Evolutionary conservation across 2,113 vertebrate genomes (phyloP).

Genomic region (Ctenomys sociabilis): DNA sequence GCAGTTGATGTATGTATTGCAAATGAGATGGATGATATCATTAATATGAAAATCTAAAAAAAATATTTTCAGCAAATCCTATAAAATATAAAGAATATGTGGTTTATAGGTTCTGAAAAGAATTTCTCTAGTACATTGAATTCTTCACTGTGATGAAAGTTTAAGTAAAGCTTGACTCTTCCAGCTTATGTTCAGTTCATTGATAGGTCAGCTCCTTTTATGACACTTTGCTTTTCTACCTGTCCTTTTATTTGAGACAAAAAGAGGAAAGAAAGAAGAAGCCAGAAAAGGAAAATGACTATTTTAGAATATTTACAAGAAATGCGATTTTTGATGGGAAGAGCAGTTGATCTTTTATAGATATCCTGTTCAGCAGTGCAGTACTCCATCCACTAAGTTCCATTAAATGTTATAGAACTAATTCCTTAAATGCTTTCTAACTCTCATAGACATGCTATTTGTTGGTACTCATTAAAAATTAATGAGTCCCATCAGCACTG

Average conservation of each 20-base stretch:
- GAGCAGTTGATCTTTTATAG: not conserved
- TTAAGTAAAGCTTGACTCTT: not conserved
- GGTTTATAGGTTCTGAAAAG: not conserved
- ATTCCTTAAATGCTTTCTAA: not conserved
- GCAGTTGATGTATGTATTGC: not conserved
- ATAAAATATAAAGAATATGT: not conserved
- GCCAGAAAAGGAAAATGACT: not conserved
- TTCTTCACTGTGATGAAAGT: not conserved
- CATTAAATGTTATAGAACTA: conserved; percentile 7
- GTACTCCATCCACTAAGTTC: not conserved
- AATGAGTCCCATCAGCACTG: conserved; percentile 18
- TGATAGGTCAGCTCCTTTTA: not conserved
- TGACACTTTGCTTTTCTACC: not conserved
- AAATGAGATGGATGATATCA: not conserved
- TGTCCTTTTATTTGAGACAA: not conserved
- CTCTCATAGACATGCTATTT: not conserved
- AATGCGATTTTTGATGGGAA: not conserved
- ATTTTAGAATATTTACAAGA: not conserved
- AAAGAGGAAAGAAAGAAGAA: fast-evolving
- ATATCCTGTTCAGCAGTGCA: not conserved
- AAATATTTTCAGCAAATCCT: not conserved
- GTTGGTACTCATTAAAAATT: conserved; percentile 47
- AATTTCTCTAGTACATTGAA: not conserved
- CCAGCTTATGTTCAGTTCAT: not conserved
- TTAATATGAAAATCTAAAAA: not conserved